Evolutionary conservation across 1,140 invertebrate species (phyloP), one percentile per base, ranked within the genome.

Genomic region (Microplitis demolitor): DNA sequence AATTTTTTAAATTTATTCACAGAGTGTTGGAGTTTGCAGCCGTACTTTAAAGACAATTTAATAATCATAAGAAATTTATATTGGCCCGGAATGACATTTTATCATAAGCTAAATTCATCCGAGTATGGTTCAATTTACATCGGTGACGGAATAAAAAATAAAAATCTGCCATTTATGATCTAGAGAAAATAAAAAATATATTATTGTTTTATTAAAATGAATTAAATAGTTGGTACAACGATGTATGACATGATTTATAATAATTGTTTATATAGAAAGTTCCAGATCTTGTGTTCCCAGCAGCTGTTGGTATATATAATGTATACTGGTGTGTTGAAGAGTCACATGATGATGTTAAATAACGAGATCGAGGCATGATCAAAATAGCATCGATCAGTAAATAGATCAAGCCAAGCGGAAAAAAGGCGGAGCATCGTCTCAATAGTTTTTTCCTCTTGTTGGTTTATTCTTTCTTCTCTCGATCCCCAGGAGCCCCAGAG

Each of bases 1-100:
- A 35, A 67, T 51, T 24, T 70, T 61, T 75, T 4, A 70, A 68
- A 64, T 34, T 60, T 34, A 66, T 31, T 63, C 78, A 16, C 50
- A 89, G 88, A 89, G 3, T 91, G 90, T 75, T 93, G 92, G 92
- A 89, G 83, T 72, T 70, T 92, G 13, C 91, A 92, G 56, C 74
- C 92, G 35, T 87, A 90, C 9, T 83, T 88, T 14, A 87, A 87
- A 16, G 89, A 90, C 34, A 88, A 84, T 75, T 79, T 91, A 8
- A 88, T 88, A 0, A 88, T 91, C 61, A 82, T 94, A 54, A 90
- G 91, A 73, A 93, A 89, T 54, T 82, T 93, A 0, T 90, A 91
- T 78, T 95, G 93, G 93, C 91, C 92, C 0, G 93, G 94, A 61
- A 90, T 93, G 86, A 89, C 88, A 5, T 93, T 91, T 80, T 94